These are phyloP conservation scores for Ganaspis brasiliensis DNA, from an alignment of 2,888 invertebrate genomes.

Conservation along the genomic window DNA sequence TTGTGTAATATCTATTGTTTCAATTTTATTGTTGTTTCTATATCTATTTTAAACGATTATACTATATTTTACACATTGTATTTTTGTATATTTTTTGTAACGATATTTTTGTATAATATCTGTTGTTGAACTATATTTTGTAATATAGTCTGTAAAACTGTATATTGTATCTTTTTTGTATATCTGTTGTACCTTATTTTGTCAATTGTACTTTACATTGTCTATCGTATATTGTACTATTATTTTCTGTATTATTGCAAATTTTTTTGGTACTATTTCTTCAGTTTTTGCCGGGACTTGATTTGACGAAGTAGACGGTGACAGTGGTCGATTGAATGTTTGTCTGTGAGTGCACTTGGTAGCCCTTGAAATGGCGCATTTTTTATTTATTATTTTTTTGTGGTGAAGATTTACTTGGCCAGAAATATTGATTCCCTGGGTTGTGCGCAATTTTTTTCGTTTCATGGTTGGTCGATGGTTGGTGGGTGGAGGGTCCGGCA, in stretches of 20 bases:
- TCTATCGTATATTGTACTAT: neutral
- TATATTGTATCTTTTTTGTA: no score
- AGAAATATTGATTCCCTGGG: slow-evolving; percentile 54
- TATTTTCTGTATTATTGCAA: neutral
- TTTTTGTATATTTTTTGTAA: slow-evolving; percentile 41
- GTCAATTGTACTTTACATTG: no score
- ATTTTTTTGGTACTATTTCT: slow-evolving; percentile 22
- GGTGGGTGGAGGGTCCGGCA: slow-evolving; percentile 74
- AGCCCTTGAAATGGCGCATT: slow-evolving; percentile 75
- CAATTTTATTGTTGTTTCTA: no score
- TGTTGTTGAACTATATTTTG: no score
- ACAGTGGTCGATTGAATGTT: slow-evolving; percentile 79
- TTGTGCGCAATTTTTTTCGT: slow-evolving; percentile 58
- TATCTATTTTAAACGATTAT: no score
- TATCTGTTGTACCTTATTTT: no score
- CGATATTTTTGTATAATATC: no score
- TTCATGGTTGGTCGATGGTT: slow-evolving; percentile 70
- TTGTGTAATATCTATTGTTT: no score
- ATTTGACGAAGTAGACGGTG: slow-evolving; percentile 33
- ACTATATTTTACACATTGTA: no score
- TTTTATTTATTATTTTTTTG: slow-evolving; percentile 58
- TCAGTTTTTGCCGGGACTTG: slow-evolving; percentile 27
- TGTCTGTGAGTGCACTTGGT: slow-evolving; percentile 80
- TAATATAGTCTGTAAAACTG: no score
- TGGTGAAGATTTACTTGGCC: slow-evolving; percentile 41